Base-by-base conservation (phyloP, 2,888 invertebrate genomes). In the Drosophila niveifrons region DNA sequence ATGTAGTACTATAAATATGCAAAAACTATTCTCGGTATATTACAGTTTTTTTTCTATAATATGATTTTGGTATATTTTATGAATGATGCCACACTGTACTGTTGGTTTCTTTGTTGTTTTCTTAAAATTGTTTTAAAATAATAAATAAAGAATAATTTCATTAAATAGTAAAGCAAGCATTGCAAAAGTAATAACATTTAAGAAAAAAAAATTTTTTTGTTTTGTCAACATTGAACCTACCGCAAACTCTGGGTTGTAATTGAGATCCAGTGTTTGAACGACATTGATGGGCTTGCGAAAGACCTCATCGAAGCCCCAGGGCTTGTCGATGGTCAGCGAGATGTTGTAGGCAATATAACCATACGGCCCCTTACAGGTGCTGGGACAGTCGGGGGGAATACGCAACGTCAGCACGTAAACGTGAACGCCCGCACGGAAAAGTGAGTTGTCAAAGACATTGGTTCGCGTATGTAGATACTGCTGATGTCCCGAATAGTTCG, bases 281-380 rank as follows among this genome's bases (percentile, higher is more conserved):
- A 98, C 95, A 53, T 95, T 96, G 85, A 97, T 97, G 11, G 90
- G 89, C 58, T 91, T 91, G 31, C 89, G 84, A 48, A 91, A 91
- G 46, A 89, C 69, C 72, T 91, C 91, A 65, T 91, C 85, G 91
- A 96, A 96, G 84, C 96, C 96, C 95, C 96, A 96, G 11, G 97
- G 96, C 29, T 96, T 94, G 90, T 97, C 97, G 17, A 97, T 93
- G 3, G 94, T 95, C 17, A 96, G 95, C 89, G 95, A 96, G 8
- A 96, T 94, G 3, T 95, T 95, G 89, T 97, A 98, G 31, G 95
- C 94, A 28, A 98, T 94, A 85, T 95, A 94, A 0, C 97, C 96
- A 92, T 93, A 93, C 82, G 95, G 94, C 2, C 95, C 95, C 88
- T 95, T 95, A 91, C 96, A 97, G 2, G 96, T 96, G 10, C 96